Conservation (phyloP, 2,888 invertebrate genomes). For the Nemoura dubitans region DNA sequence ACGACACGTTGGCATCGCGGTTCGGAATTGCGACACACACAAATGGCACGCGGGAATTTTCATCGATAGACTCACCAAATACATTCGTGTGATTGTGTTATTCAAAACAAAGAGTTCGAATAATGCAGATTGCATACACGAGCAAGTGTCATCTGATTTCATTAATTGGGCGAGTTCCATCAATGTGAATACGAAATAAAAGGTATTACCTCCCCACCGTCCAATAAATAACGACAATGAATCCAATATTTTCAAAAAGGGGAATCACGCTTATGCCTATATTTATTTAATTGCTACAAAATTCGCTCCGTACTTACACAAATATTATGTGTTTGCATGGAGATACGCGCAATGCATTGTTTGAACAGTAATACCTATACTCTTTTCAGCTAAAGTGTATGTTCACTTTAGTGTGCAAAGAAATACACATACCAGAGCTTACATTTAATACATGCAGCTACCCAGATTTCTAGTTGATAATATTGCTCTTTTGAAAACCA, state of each 20-base stretch:
- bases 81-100: not conserved
- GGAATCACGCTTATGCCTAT: not conserved
- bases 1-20: too few species aligned
- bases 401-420: not conserved
- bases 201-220: not conserved
- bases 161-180: not conserved
- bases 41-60: not conserved
- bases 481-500: conserved; percentile 41
- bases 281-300: not conserved
- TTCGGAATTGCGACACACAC: not conserved
- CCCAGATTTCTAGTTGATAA: conserved; percentile 37
- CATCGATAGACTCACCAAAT: not conserved
- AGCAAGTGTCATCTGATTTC: not conserved
- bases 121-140: not conserved
- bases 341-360: not conserved
- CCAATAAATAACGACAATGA: not conserved
- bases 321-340: not conserved
- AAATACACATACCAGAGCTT: not conserved
- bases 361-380: not conserved
- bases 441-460: conserved; percentile 1
- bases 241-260: not conserved
- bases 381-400: not conserved
- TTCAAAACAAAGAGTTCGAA: not conserved
- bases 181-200: not conserved
- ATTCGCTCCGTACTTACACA: not conserved